Evolutionary conservation across 1,140 invertebrate genomes (phyloP), one percentile per base, ranked within the genome.

Genomic region (Drosophila melanica): DNA sequence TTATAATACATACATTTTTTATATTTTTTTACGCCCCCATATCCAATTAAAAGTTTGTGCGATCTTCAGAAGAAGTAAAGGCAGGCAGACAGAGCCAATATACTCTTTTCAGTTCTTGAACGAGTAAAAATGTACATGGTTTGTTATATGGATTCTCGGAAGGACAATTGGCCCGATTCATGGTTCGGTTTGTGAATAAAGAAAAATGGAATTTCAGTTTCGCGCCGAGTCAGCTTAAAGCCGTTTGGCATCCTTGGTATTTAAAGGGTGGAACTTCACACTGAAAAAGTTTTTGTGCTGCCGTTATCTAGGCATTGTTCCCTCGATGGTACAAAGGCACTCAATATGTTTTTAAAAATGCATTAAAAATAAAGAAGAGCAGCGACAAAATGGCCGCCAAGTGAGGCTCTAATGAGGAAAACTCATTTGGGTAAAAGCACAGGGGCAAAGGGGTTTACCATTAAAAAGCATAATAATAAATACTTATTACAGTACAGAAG

Each of bases 391-490:
- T 67, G 60, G 20, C 42, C 53, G 58, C 41, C 50, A 66, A 60
- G 48, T 69, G 67, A 57, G 35, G 45, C 79, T 75, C 62, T 89
- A 89, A 89, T 89, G 84, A 89, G 85, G 59, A 76, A 89, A 89
- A 89, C 85, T 89, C 84, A 89, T 89, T 89, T 89, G 84, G 73
- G 66, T 90, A 89, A 89, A 84, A 89, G 84, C 84, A 80, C 66
- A 75, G 69, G 75, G 71, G 69, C 68, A 63, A 76, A 66, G 77
- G 79, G 68, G 70, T 79, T 71, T 60, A 48, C 76, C 79, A 80
- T 89, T 89, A 84, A 89, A 87, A 89, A 80, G 79, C 79, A 87
- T 89, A 82, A 87, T 89, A 82, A 87, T 87, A 89, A 87, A 89
- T 87, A 89, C 82, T 87, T 87, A 87, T 87, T 72, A 70, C 60